Evolutionary conservation across 2,797 vertebrate species (phyloP).

Genomic region (Ammospiza maritima): DNA sequence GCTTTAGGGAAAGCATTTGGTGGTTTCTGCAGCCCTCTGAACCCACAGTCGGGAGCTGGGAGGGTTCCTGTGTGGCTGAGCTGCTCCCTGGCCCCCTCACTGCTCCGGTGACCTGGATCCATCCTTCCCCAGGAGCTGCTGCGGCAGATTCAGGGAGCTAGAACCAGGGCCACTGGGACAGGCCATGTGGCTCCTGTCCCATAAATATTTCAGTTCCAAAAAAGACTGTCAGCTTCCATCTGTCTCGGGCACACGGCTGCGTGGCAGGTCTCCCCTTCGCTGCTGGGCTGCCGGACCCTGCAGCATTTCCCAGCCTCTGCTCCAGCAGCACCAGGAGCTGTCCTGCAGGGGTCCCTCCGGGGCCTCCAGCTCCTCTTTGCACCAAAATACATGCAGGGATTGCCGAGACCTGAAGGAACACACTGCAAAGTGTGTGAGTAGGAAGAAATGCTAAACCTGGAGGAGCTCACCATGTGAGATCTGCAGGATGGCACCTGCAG

Average conservation of each 20-base stretch:
- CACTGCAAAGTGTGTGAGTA: neutral
- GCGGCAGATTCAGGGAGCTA: neutral
- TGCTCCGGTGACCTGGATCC: neutral
- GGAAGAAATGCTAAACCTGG: neutral
- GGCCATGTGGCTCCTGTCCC: neutral
- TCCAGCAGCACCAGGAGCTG: neutral
- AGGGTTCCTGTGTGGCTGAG: neutral
- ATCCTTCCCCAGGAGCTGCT: neutral
- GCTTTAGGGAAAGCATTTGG: neutral
- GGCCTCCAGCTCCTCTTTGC: neutral
- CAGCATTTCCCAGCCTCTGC: neutral
- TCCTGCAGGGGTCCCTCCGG: fast-evolving
- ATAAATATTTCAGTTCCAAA: slow-evolving; percentile 67
- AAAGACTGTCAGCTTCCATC: slow-evolving; percentile 62
- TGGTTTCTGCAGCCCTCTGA: neutral
- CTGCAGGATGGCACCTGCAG: neutral
- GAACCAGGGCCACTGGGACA: neutral
- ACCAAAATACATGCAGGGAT: neutral
- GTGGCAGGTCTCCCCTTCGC: neutral
- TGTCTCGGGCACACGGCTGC: neutral
- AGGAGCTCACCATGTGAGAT: neutral
- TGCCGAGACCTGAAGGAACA: fast-evolving
- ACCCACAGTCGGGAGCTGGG: neutral
- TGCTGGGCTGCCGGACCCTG: neutral
- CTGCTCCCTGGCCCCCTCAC: neutral